Evolutionary conservation across 2,797 vertebrate species (phyloP).

Genomic region (Erpetoichthys calabaricus): DNA sequence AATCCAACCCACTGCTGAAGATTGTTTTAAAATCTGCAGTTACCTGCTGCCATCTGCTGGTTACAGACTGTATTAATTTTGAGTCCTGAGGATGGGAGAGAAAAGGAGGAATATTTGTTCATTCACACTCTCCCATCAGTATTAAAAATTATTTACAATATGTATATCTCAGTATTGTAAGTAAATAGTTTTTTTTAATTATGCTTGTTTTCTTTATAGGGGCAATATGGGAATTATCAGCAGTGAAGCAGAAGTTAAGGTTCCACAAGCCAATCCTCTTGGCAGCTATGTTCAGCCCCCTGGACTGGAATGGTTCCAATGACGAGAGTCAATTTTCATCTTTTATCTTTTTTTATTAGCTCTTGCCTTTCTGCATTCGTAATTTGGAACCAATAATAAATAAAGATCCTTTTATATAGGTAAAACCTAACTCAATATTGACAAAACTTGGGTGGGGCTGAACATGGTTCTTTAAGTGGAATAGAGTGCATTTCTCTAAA

Average conservation of each 20-base stretch:
- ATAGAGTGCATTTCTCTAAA: neutral
- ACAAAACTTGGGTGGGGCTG: neutral
- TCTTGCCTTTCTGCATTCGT: slow-evolving; percentile 17
- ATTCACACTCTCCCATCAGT: neutral
- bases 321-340: slow-evolving; percentile 48
- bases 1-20: no score
- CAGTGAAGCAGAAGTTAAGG: slow-evolving; percentile 69
- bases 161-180: no score
- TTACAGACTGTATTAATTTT: no score
- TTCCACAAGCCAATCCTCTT: slow-evolving; percentile 38
- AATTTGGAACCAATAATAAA: neutral
- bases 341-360: slow-evolving; percentile 31
- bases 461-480: neutral
- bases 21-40: no score
- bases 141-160: neutral
- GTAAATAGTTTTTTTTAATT: neutral
- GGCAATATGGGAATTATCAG: slow-evolving; percentile 96
- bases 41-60: slow-evolving; percentile 53
- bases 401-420: neutral
- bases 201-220: slow-evolving; percentile 50
- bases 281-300: slow-evolving; percentile 46
- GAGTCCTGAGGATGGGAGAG: no score
- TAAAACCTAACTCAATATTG: neutral
- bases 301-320: slow-evolving; percentile 45
- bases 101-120: no score